phyloP scores from a whole-genome alignment of 2,797 vertebrate species.

The Carcharodon carcharias region DNA sequence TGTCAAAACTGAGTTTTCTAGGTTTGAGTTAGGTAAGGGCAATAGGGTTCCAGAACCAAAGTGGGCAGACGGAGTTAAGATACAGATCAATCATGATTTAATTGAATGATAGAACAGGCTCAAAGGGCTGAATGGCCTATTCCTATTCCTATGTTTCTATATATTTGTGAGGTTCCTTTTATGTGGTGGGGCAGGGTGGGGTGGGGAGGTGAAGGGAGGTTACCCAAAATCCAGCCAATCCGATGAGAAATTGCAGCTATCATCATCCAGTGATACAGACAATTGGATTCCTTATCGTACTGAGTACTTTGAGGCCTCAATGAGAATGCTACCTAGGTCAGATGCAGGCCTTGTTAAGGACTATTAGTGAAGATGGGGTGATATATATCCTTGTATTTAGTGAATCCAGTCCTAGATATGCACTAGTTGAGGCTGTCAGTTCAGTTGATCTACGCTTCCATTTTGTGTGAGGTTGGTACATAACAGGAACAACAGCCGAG shows the following conservation, averaged over 20 bases:
- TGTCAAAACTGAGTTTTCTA: not conserved
- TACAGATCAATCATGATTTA: not conserved
- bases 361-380: conserved; percentile 28
- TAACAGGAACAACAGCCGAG: conserved; percentile 27
- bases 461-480: conserved; percentile 18
- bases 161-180: not conserved
- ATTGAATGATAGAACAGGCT: not conserved
- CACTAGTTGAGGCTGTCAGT: conserved; percentile 30
- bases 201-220: too few species aligned
- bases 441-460: conserved; percentile 28
- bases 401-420: not conserved
- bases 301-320: not conserved
- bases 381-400: conserved; percentile 19
- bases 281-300: not conserved
- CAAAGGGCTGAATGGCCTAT: not conserved
- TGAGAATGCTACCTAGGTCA: conserved; percentile 27
- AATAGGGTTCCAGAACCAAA: not conserved
- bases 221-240: not conserved
- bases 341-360: not conserved
- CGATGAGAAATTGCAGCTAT: not conserved
- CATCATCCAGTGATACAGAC: not conserved
- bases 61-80: not conserved
- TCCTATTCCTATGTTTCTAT: not conserved
- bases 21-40: not conserved
- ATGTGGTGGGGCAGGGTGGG: not conserved